Percentiles rank a stretch among this genome's conserved stretches.
Evolutionary conservation across 2,888 invertebrate genomes (phyloP).

Genomic region (Gastrophysa polygoni): DNA sequence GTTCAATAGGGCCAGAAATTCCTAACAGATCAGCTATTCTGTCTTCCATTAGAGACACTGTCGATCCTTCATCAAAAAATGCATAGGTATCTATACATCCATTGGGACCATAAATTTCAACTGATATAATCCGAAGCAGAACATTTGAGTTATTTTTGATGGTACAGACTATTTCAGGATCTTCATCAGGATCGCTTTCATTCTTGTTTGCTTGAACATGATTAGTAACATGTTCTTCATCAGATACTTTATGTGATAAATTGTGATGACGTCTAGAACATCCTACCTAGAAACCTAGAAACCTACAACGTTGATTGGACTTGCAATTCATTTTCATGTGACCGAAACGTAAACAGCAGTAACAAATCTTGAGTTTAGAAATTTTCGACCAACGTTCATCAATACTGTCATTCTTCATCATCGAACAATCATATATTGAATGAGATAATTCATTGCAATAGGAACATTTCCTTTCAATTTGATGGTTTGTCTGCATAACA

Average conservation of each 20-base stretch:
- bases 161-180: too few species aligned
- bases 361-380: background rate
- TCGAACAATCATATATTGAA: background rate
- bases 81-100: background rate
- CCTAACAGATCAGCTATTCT: background rate
- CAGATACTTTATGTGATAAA: background rate
- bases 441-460: background rate
- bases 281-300: too few species aligned
- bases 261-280: background rate
- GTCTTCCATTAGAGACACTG: background rate
- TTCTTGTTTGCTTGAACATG: too few species aligned
- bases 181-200: too few species aligned
- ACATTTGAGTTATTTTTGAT: background rate
- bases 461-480: background rate
- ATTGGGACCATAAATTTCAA: background rate
- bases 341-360: background rate
- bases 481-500: background rate
- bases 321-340: background rate
- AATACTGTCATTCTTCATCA: background rate
- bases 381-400: background rate
- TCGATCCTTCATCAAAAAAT: background rate
- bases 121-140: background rate
- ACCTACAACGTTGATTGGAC: background rate
- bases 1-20: background rate
- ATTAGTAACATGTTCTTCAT: too few species aligned